These are phyloP conservation scores for Eurytoma adleriae DNA, from an alignment of 2,888 invertebrate species.

Conservation along the genomic window DNA sequence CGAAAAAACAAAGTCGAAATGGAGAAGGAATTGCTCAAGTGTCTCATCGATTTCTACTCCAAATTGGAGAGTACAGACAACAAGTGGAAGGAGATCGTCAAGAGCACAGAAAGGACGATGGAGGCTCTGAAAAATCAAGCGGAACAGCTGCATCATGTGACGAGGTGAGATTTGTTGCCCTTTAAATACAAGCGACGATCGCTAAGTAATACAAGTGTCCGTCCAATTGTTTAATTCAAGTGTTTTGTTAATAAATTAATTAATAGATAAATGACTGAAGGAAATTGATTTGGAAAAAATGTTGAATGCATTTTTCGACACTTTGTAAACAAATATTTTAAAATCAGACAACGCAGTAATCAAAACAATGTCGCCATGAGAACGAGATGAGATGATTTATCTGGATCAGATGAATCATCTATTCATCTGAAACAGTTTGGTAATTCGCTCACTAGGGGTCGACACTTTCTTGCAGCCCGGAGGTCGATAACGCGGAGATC, in stretches of 20 bases:
- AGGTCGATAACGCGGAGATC: slow-evolving; percentile 64
- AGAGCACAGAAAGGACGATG: slow-evolving; percentile 56
- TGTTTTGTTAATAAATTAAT: too few species aligned
- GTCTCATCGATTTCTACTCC: slow-evolving; percentile 64
- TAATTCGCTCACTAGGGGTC: slow-evolving; percentile 51
- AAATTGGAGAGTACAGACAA: slow-evolving; percentile 61
- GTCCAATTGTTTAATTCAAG: background rate
- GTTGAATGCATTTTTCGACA: too few species aligned
- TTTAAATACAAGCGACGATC: too few species aligned
- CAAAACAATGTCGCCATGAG: too few species aligned
- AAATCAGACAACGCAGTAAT: too few species aligned
- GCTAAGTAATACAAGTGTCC: too few species aligned
- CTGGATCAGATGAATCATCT: too few species aligned
- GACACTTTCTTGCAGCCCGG: slow-evolving; percentile 61
- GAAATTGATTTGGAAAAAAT: too few species aligned
- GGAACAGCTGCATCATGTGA: slow-evolving; percentile 66
- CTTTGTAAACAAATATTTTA: too few species aligned
- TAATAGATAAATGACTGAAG: too few species aligned
- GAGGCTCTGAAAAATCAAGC: slow-evolving; percentile 64
- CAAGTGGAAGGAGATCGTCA: slow-evolving; percentile 62
- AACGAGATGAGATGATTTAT: too few species aligned
- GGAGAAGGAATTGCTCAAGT: slow-evolving; percentile 64
- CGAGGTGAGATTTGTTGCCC: slow-evolving; percentile 56
- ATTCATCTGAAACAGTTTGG: too few species aligned
- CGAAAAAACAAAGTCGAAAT: slow-evolving; percentile 43